Evolutionary conservation across 2,113 vertebrate genomes (phyloP).

Genomic region (Apodemus speciosus): DNA sequence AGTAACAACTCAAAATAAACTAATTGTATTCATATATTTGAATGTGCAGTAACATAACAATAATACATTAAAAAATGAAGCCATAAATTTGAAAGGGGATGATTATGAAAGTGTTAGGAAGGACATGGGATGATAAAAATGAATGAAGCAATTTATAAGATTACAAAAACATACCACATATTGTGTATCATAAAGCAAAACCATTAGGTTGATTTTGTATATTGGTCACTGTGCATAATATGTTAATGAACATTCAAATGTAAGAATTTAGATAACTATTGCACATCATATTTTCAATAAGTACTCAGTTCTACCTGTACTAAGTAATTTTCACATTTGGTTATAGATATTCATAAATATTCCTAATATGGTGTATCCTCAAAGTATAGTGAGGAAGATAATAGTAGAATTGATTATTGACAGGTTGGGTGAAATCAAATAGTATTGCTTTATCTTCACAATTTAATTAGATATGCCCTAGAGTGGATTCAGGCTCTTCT

Average conservation of each 20-base stretch:
- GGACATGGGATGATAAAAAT: neutral
- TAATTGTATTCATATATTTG: neutral
- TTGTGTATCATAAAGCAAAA: neutral
- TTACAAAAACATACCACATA: neutral
- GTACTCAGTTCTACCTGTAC: neutral
- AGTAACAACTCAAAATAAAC: neutral
- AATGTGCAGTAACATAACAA: neutral
- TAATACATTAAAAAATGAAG: neutral
- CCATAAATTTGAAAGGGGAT: neutral
- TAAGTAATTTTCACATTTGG: neutral
- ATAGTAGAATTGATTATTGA: neutral
- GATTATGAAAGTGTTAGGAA: neutral
- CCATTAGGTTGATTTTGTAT: neutral
- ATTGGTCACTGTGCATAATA: neutral
- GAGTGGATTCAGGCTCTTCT: neutral
- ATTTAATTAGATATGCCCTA: neutral
- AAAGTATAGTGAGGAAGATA: neutral
- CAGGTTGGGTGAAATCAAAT: neutral
- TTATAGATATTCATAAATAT: neutral
- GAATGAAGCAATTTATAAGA: neutral
- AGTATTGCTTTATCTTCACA: too few species aligned
- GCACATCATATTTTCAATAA: neutral
- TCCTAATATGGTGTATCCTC: neutral
- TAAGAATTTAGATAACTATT: neutral
- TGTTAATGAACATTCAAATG: neutral